Evolutionary conservation across 1,140 invertebrate genomes (phyloP).

Genomic region (Eurosta solidaginis): DNA sequence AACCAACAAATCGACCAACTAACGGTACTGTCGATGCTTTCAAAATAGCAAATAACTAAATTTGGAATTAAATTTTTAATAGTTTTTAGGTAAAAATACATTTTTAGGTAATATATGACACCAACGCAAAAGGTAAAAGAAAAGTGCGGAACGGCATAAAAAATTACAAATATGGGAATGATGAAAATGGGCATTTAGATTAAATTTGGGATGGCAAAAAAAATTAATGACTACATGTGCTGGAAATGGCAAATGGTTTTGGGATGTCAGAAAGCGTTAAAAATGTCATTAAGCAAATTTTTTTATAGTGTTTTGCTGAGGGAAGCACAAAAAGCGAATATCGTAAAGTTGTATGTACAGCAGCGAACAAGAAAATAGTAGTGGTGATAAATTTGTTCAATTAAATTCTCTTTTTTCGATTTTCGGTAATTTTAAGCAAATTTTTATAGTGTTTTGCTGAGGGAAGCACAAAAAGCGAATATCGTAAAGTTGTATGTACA

Average conservation of each 20-base stretch:
- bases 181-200: neutral
- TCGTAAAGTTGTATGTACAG: too few species aligned
- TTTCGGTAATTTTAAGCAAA: too few species aligned
- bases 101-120: neutral
- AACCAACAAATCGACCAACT: conserved; percentile 13
- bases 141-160: too few species aligned
- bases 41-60: conserved; percentile 7
- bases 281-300: neutral
- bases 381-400: too few species aligned
- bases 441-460: neutral
- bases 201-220: neutral
- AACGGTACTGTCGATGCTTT: conserved; percentile 2
- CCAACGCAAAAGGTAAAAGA: neutral
- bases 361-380: too few species aligned
- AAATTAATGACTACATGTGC: too few species aligned
- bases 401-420: too few species aligned
- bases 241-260: neutral
- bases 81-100: neutral
- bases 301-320: neutral
- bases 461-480: too few species aligned
- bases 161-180: neutral
- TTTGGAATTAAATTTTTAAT: neutral
- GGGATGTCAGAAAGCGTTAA: neutral
- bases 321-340: too few species aligned
- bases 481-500: too few species aligned